Conservation (phyloP, 2,888 invertebrate genomes). For the Archips xylosteana region DNA sequence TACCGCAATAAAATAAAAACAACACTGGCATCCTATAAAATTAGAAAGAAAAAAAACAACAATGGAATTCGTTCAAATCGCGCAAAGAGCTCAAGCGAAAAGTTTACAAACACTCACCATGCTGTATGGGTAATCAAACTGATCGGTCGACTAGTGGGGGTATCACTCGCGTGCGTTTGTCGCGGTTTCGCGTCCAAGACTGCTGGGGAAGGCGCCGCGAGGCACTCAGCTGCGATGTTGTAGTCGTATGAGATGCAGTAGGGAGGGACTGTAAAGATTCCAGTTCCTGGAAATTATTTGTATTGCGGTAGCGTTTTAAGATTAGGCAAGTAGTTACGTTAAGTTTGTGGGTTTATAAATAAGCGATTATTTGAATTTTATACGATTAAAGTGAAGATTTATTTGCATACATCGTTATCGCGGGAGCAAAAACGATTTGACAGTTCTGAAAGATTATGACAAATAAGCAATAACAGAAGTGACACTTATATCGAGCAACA, state of each 20-base stretch:
- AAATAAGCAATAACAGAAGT: no score
- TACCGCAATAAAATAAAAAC: background rate
- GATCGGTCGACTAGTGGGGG: background rate
- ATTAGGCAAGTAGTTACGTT: no score
- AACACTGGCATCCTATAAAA: background rate
- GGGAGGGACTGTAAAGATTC: background rate
- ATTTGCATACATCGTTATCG: no score
- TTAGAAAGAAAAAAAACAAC: background rate
- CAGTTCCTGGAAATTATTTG: background rate
- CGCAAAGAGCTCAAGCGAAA: conserved; percentile 14
- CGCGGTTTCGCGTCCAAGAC: conserved; percentile 31
- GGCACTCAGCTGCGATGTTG: conserved; percentile 45
- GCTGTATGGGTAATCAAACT: conserved; percentile 43
- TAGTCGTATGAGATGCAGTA: conserved; percentile 20
- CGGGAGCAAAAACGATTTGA: no score
- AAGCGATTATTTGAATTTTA: no score
- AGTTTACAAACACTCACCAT: conserved; percentile 65
- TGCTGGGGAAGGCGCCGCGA: conserved; percentile 32
- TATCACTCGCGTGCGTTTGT: conserved; percentile 49
- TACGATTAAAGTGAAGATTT: no score
- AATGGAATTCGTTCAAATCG: background rate
- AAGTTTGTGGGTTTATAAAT: no score
- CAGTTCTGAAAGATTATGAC: no score
- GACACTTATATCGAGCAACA: no score
- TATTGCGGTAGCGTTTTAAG: background rate